Evolutionary conservation across 1,140 invertebrate species (phyloP).

Genomic region (Caenorhabditis tropicalis): DNA sequence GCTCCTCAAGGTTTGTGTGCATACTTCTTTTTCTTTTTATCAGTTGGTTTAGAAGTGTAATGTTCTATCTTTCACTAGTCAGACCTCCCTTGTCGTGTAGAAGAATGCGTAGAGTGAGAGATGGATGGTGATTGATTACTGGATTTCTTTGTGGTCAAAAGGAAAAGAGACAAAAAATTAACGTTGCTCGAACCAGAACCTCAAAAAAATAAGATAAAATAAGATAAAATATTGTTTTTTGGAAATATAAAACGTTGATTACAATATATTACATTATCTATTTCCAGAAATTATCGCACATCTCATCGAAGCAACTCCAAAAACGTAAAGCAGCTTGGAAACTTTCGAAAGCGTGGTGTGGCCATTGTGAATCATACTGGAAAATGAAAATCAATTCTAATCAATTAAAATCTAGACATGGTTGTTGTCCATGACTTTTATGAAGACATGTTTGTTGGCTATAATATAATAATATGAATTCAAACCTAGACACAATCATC

Average conservation of each 20-base stretch:
- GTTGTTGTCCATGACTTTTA: neutral
- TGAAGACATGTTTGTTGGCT: too few relatives aligned
- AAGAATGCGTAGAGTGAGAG: neutral
- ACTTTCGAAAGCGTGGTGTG: slow-evolving; percentile 1
- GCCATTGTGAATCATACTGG: slow-evolving; percentile 24
- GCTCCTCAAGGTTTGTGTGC: neutral
- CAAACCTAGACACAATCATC: too few relatives aligned
- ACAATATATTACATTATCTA: too few relatives aligned
- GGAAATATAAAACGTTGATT: too few relatives aligned
- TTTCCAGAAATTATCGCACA: neutral
- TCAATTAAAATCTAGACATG: neutral
- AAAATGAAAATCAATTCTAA: neutral
- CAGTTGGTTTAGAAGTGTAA: neutral
- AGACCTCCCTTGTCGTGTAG: neutral
- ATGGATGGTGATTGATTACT: slow-evolving; percentile 2
- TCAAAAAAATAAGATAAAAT: too few relatives aligned
- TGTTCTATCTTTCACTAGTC: neutral
- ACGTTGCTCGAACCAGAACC: too few relatives aligned
- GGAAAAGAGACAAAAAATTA: neutral
- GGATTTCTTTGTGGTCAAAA: neutral
- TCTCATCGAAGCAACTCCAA: neutral
- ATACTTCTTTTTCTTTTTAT: neutral
- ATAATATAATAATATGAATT: too few relatives aligned
- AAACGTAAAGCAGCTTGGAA: neutral
- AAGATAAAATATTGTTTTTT: too few relatives aligned